Conservation (phyloP, 2,113 vertebrate genomes). For the Dissostichus mawsoni region DNA sequence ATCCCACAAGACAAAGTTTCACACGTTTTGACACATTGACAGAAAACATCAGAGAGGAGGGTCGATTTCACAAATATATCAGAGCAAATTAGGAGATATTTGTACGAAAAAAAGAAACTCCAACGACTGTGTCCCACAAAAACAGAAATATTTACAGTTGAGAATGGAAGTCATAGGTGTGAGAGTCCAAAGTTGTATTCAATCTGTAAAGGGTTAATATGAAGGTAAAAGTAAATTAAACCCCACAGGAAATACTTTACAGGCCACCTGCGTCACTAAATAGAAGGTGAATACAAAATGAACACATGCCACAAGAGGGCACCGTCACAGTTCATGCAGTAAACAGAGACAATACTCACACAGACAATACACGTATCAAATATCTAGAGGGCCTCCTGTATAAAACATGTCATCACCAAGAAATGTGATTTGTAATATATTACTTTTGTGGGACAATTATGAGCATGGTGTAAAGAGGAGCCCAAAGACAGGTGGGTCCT, state of each 20-base stretch:
- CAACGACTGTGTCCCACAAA: background rate
- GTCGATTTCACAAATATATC: conserved; percentile 8
- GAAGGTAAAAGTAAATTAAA: conserved; percentile 6
- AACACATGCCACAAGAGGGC: conserved; percentile 8
- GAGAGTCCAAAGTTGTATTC: conserved; percentile 3
- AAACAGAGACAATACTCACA: background rate
- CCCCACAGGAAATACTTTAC: background rate
- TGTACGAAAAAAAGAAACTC: background rate
- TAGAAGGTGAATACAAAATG: background rate
- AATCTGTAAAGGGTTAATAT: conserved; percentile 22
- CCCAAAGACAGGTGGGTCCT: conserved; percentile 18
- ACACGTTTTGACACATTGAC: background rate
- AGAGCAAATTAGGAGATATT: conserved; percentile 20
- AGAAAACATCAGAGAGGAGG: background rate
- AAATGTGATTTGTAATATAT: conserved; percentile 7
- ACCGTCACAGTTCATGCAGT: conserved; percentile 5
- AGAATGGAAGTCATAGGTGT: background rate
- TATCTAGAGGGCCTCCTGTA: background rate
- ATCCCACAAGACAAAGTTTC: no score
- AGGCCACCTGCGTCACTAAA: background rate
- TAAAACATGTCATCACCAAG: conserved; percentile 10
- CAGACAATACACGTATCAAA: background rate
- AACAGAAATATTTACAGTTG: conserved; percentile 2
- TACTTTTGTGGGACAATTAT: background rate
- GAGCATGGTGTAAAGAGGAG: background rate